Conservation (phyloP, 2,797 vertebrate genomes). For the Mallotus villosus region DNA sequence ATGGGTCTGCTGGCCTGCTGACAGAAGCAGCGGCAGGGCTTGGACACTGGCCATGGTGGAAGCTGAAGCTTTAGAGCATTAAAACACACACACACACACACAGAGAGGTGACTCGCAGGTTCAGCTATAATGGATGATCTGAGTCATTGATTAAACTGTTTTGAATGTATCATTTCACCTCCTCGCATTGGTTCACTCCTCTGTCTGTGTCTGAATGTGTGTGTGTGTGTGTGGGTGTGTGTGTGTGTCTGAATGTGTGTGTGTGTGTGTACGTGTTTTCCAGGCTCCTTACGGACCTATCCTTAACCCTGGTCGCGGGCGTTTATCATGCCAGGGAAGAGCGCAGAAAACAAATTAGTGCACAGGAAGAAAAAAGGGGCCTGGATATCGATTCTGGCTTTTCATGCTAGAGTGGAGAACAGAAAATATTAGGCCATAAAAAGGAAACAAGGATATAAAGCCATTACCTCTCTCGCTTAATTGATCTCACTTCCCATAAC, state of each 20-base stretch:
- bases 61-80: neutral
- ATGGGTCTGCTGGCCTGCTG: neutral
- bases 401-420: conserved; percentile 74
- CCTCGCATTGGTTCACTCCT: neutral
- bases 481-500: conserved; percentile 82
- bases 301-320: conserved; percentile 66
- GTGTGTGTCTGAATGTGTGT: neutral
- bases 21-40: neutral
- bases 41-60: neutral
- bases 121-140: neutral
- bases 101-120: too few relatives aligned
- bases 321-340: conserved; percentile 70
- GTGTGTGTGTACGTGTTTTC: neutral
- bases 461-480: conserved; percentile 80
- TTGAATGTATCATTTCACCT: neutral
- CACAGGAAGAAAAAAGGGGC: conserved; percentile 53
- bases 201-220: neutral
- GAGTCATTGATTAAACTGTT: neutral
- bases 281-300: conserved; percentile 19
- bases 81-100: neutral
- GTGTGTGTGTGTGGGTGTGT: neutral
- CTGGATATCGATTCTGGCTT: conserved; percentile 71
- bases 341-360: conserved; percentile 73
- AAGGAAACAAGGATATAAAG: conserved; percentile 81
- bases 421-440: conserved; percentile 82